Conservation (phyloP, 2,797 vertebrate species). For the Sparus aurata region DNA sequence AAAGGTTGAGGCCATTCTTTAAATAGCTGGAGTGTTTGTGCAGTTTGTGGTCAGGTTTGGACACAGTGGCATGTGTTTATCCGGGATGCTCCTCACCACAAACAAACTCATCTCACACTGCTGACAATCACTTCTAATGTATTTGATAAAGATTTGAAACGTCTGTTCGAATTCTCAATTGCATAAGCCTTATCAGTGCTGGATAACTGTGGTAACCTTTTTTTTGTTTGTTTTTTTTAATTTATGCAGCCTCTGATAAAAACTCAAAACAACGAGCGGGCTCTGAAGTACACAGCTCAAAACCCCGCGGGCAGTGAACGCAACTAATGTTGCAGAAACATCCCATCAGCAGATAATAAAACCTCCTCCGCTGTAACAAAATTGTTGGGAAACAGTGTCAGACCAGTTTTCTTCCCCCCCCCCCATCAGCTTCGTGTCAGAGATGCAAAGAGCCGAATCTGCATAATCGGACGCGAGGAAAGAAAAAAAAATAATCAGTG, state of each 20-base stretch:
- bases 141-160: neutral
- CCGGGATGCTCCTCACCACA: neutral
- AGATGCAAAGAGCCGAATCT: conserved; percentile 47
- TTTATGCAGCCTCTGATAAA: conserved; percentile 14
- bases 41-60: conserved; percentile 19
- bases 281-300: conserved; percentile 34
- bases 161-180: neutral
- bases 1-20: conserved; percentile 1
- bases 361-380: neutral
- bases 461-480: conserved; percentile 32
- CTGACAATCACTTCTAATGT: neutral
- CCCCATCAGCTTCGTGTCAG: conserved; percentile 36
- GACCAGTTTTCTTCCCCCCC: conserved; percentile 22
- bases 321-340: conserved; percentile 35
- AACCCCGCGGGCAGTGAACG: conserved; percentile 6
- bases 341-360: conserved; percentile 24
- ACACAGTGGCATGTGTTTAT: conserved; percentile 9
- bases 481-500: conserved; percentile 33
- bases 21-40: conserved; percentile 13
- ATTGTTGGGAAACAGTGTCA: conserved; percentile 24
- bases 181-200: neutral
- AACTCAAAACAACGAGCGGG: conserved; percentile 27
- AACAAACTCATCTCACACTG: neutral
- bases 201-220: neutral
- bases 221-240: neutral